Percentiles rank a stretch among this genome's conserved stretches.
Conservation (phyloP, 2,888 invertebrate genomes). For the Eulithis testata region DNA sequence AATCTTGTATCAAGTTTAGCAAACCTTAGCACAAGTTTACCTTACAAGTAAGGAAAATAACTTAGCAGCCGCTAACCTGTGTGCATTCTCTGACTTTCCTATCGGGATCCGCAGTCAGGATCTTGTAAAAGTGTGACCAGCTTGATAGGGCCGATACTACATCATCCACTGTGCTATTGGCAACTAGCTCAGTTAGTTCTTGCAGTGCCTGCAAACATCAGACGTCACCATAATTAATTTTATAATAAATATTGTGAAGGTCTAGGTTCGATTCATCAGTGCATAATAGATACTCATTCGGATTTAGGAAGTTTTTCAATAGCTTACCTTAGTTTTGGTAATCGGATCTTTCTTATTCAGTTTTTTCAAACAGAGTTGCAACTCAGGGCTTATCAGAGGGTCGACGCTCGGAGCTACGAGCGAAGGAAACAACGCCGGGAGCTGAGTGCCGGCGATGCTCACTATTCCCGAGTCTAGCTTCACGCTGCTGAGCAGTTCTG, state of each 20-base stretch:
- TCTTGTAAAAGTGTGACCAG: constrained; percentile 93
- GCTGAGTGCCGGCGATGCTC: constrained; percentile 46
- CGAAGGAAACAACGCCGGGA: constrained; percentile 65
- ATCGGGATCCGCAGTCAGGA: constrained; percentile 91
- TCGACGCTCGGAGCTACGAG: constrained; percentile 82
- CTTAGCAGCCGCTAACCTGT: constrained; percentile 63
- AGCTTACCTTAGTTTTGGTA: constrained; percentile 92
- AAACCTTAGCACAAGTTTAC: too few relatives aligned
- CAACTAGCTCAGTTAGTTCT: constrained; percentile 90
- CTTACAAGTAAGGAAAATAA: too few relatives aligned
- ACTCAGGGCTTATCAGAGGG: constrained; percentile 89
- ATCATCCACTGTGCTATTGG: constrained; percentile 86
- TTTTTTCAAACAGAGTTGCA: constrained; percentile 92
- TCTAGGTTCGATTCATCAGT: too few relatives aligned
- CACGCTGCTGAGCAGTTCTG: constrained; percentile 88
- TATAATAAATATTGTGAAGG: too few relatives aligned
- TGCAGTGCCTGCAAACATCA: constrained; percentile 87
- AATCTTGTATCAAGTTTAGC: too few relatives aligned
- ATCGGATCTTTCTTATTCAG: constrained; percentile 95
- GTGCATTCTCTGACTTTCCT: constrained; percentile 93
- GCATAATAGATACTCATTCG: too few relatives aligned
- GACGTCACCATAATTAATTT: background rate
- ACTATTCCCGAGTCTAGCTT: constrained; percentile 48
- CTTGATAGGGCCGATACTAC: constrained; percentile 89
- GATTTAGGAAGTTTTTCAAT: too few relatives aligned